phyloP scores from a whole-genome alignment of 2,888 invertebrate genomes.

The Cheilosia grossa region DNA sequence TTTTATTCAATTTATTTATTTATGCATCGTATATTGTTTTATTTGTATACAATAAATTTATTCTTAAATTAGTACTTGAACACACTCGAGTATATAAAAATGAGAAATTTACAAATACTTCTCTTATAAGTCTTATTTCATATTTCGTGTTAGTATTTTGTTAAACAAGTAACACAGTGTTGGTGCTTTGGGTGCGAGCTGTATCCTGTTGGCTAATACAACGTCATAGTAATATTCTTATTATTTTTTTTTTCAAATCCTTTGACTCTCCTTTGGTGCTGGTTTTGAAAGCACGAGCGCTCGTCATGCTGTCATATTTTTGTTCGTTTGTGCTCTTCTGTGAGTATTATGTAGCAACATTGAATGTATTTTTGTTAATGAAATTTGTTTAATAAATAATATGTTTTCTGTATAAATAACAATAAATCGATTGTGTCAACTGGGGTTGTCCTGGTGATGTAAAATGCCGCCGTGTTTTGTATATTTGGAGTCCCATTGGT shows the following conservation, averaged over 20 bases:
- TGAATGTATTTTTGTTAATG: slow-evolving; percentile 44
- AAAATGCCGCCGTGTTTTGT: slow-evolving; percentile 50
- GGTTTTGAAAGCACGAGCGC: slow-evolving; percentile 36
- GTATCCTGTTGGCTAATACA: slow-evolving; percentile 46
- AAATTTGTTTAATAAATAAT: slow-evolving; percentile 25
- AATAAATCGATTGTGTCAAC: slow-evolving; percentile 51
- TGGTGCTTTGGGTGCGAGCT: slow-evolving; percentile 74
- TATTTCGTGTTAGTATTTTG: slow-evolving; percentile 26
- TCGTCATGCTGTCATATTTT: slow-evolving; percentile 42
- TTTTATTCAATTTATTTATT: slow-evolving; percentile 50
- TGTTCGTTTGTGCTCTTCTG: slow-evolving; percentile 54
- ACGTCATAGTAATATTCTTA: slow-evolving; percentile 18
- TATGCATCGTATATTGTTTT: slow-evolving; percentile 44
- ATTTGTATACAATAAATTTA: slow-evolving; percentile 6
- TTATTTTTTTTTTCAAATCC: slow-evolving; percentile 1
- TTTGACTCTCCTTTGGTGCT: slow-evolving; percentile 24
- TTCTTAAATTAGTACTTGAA: slow-evolving; percentile 49
- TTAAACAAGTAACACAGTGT: slow-evolving; percentile 60
- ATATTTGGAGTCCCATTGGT: background rate
- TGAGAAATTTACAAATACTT: slow-evolving; percentile 10
- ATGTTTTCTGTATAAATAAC: slow-evolving; percentile 59
- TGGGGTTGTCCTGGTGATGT: slow-evolving; percentile 52
- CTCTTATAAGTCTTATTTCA: slow-evolving; percentile 52
- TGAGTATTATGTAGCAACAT: slow-evolving; percentile 53
- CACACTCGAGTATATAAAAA: slow-evolving; percentile 42